Base-by-base conservation (phyloP, 2,888 invertebrate genomes). In the Strigamia maritima region DNA sequence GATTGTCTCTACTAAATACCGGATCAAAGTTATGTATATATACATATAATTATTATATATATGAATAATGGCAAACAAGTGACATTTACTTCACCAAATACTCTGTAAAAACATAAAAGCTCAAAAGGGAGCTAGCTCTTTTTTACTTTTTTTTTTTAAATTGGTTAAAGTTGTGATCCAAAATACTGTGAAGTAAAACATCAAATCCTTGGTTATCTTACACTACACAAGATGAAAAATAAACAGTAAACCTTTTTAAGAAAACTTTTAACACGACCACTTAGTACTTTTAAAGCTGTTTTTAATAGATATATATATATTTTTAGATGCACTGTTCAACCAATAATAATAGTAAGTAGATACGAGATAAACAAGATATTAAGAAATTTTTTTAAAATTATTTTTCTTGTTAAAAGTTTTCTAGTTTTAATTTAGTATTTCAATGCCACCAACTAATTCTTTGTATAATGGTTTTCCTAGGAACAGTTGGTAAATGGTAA, bases 171-270 rank as follows among this genome's bases (percentile, higher is more conserved):
- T 77, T 77, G 77, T 77, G 77, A 77, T 77, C 77, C 77, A 77
- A 77, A 77, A 77, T 77, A 77, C 77, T 54, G 54, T 54, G 77
- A 77, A 77, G 77, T 77, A 77, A 77, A 77, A 77, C 35, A 76
- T 40, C 76, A 76, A 76, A 76, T 76, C 40, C 40, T 35, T 76
- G 35, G 35, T 74, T 16, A 26, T 19, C 19, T 54, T 19, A n/a
- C n/a, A 54, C 54, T 54, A 54, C 54, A 54, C 54, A 54, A 54
- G 54, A 54, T 54, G 54, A 54, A 54, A 54, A 54, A 54, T 54
- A 54, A 54, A 54, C 19, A n/a, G 54, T 54, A 54, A 54, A 54
- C 54, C 54, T 54, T 54, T 44, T 54, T 54, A 54, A 54, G 54
- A 54, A 54, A 54, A 54, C 54, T 54, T 54, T 54, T 54, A 54